phyloP scores from a whole-genome alignment of 1,140 invertebrate genomes.

The Papilio machaon region DNA sequence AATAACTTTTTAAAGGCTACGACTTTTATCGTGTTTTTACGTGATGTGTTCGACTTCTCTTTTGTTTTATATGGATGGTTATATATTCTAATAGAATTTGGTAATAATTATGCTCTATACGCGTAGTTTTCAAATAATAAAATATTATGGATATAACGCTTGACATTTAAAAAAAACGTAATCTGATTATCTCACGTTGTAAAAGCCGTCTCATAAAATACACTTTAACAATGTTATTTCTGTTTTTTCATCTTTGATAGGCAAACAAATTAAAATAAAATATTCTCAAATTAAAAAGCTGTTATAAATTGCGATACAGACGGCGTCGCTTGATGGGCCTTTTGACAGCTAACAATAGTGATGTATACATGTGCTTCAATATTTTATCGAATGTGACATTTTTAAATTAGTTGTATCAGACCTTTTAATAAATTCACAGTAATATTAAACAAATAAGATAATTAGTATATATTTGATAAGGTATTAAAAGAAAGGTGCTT shows the following conservation, averaged over 20 bases:
- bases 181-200: background rate
- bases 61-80: too few species aligned
- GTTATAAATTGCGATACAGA: background rate
- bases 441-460: background rate
- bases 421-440: too few species aligned
- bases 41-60: too few species aligned
- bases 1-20: background rate
- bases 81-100: too few species aligned
- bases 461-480: background rate
- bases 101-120: too few species aligned
- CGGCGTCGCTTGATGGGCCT: slow-evolving; percentile 4
- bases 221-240: background rate
- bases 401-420: background rate
- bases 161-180: background rate
- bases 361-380: background rate
- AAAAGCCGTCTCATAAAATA: background rate
- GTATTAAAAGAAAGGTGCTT: too few species aligned
- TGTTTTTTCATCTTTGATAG: background rate
- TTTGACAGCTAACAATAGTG: slow-evolving; percentile 5
- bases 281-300: background rate
- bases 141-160: background rate
- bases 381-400: background rate
- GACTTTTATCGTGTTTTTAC: too few species aligned
- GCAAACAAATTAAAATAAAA: background rate
- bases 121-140: too few species aligned